These are phyloP conservation scores for Atrichornis clamosus DNA, from an alignment of 2,113 vertebrate genomes.

Conservation along the genomic window DNA sequence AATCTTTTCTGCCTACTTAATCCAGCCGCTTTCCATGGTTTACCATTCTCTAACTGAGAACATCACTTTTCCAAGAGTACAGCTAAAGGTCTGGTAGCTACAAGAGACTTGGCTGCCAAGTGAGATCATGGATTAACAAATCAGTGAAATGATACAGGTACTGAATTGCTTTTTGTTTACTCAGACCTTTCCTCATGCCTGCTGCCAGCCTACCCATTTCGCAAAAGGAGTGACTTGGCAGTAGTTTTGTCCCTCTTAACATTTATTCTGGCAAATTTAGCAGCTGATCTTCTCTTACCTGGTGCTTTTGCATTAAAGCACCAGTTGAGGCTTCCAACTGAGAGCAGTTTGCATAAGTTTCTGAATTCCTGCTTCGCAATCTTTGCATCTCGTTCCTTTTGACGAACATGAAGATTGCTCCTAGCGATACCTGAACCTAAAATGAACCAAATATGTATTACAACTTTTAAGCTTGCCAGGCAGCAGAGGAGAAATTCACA, in stretches of 20 bases:
- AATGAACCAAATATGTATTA: constrained; percentile 71
- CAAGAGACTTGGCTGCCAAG: background rate
- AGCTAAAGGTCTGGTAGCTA: background rate
- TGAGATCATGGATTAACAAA: background rate
- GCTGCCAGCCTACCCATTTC: background rate
- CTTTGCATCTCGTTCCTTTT: constrained; percentile 9
- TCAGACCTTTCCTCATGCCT: background rate
- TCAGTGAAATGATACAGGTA: background rate
- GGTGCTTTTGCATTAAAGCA: constrained; percentile 43
- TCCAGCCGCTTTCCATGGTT: background rate
- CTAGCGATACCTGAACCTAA: constrained; percentile 74
- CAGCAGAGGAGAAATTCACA: constrained; percentile 56
- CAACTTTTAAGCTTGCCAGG: constrained; percentile 54
- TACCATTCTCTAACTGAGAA: background rate
- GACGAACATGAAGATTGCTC: constrained; percentile 53
- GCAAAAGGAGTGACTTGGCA: background rate
- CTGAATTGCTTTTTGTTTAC: background rate
- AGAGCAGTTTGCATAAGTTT: constrained; percentile 55
- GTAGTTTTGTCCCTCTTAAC: constrained; percentile 20
- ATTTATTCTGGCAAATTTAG: constrained; percentile 63
- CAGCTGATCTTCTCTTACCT: constrained; percentile 35
- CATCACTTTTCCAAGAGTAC: background rate
- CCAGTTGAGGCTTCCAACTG: constrained; percentile 48
- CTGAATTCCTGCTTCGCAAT: constrained; percentile 27
- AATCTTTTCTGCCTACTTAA: background rate